Percentiles rank a stretch among this genome's conserved stretches.
Conservation (phyloP, 2,888 invertebrate species). For the Panopea generosa region DNA sequence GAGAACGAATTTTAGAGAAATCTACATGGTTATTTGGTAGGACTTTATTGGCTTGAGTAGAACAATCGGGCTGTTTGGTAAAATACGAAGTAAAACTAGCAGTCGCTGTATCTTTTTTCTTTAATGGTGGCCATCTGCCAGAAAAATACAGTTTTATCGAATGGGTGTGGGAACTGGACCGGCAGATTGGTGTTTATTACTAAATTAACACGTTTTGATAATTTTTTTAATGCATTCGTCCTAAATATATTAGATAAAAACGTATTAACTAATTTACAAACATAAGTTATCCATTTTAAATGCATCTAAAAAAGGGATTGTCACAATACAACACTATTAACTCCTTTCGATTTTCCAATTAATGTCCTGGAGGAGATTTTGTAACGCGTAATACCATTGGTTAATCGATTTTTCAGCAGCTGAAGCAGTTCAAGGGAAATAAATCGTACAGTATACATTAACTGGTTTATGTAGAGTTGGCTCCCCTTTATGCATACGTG, state of each 20-base stretch:
- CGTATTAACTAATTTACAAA: no score
- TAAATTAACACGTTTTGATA: no score
- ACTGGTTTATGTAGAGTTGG: background rate
- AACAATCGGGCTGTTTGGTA: no score
- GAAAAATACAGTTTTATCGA: background rate
- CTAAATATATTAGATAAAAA: no score
- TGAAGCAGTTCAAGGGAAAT: conserved; percentile 25
- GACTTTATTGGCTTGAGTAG: no score
- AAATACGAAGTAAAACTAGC: no score
- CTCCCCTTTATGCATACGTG: no score
- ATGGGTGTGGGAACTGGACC: background rate
- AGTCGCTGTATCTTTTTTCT: background rate
- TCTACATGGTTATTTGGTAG: no score
- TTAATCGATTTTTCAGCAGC: conserved; percentile 30
- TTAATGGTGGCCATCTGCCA: conserved; percentile 18
- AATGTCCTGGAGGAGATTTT: conserved; percentile 28
- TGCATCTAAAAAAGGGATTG: no score
- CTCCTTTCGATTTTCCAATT: conserved; percentile 54
- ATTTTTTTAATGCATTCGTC: no score
- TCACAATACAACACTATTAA: background rate
- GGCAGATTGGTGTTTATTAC: background rate
- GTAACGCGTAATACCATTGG: conserved; percentile 45
- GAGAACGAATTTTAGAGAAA: no score
- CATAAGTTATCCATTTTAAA: no score
- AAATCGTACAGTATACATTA: background rate